A percentile compares a stretch with the other conserved stretches of the same genome.
Conservation (phyloP, 2,888 invertebrate species). For the Salticus scenicus region DNA sequence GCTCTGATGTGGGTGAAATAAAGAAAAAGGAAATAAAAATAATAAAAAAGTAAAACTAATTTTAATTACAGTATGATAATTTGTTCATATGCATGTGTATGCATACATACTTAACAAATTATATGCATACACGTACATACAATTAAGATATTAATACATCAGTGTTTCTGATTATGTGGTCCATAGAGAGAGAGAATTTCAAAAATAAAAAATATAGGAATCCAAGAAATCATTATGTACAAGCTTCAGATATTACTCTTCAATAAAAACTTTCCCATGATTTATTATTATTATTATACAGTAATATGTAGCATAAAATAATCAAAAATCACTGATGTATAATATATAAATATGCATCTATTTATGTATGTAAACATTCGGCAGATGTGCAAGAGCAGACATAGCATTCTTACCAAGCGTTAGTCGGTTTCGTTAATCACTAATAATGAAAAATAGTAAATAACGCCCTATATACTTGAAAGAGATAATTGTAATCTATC, state of each 20-base stretch:
- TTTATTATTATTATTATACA: too few relatives aligned
- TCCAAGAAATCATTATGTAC: too few relatives aligned
- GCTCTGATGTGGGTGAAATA: conserved; percentile 67
- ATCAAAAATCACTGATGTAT: background rate
- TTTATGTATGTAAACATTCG: background rate
- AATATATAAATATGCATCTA: background rate
- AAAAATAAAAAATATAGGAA: background rate
- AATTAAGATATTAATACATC: background rate
- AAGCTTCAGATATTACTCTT: too few relatives aligned
- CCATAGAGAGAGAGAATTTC: background rate
- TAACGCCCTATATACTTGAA: too few relatives aligned
- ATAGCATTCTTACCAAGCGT: background rate
- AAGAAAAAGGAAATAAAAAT: conserved; percentile 13
- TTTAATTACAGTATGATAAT: background rate
- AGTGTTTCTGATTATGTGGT: background rate
- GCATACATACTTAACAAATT: background rate
- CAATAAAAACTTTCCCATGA: too few relatives aligned
- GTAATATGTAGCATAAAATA: too few relatives aligned
- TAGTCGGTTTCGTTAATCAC: too few relatives aligned
- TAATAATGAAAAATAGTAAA: too few relatives aligned
- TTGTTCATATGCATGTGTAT: conserved; percentile 4
- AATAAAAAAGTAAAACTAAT: conserved; percentile 30
- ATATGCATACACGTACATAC: background rate
- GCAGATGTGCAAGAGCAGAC: background rate
- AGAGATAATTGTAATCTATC: too few relatives aligned